These are phyloP conservation scores for Drosophila prostipennis DNA, from an alignment of 2,888 invertebrate species.

Conservation along the genomic window DNA sequence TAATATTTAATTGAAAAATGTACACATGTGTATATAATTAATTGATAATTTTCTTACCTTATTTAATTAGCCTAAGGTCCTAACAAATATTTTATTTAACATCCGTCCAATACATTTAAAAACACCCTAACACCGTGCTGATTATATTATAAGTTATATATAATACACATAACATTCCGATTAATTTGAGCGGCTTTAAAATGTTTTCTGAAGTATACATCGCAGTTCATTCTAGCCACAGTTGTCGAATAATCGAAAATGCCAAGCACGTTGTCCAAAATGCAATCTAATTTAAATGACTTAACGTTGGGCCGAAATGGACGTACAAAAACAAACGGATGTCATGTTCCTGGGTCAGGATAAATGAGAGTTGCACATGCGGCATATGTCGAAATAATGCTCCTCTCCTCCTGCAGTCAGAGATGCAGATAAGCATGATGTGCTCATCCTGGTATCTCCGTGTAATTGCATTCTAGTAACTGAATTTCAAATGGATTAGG, in stretches of 20 bases:
- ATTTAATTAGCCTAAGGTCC: no score
- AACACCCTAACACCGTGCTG: no score
- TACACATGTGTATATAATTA: background rate
- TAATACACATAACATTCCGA: no score
- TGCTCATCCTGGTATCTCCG: background rate
- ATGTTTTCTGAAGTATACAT: background rate
- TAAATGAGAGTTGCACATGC: conserved; percentile 48
- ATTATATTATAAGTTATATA: no score
- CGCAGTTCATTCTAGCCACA: background rate
- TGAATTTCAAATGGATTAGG: background rate
- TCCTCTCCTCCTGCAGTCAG: conserved; percentile 14
- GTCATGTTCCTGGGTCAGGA: conserved; percentile 19
- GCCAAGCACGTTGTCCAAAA: conserved; percentile 40
- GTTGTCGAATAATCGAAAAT: conserved; percentile 38
- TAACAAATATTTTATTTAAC: no score
- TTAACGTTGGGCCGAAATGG: conserved; percentile 22
- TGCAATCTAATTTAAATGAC: conserved; percentile 57
- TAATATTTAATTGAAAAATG: background rate
- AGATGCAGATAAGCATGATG: conserved; percentile 25
- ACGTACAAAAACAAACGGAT: conserved; percentile 19
- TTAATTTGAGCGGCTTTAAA: background rate
- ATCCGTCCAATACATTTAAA: no score
- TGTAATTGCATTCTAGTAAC: conserved; percentile 27
- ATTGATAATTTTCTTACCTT: background rate
- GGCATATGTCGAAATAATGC: conserved; percentile 26